Conservation (phyloP, 1,140 invertebrate species). For the Drosophila elegans region DNA sequence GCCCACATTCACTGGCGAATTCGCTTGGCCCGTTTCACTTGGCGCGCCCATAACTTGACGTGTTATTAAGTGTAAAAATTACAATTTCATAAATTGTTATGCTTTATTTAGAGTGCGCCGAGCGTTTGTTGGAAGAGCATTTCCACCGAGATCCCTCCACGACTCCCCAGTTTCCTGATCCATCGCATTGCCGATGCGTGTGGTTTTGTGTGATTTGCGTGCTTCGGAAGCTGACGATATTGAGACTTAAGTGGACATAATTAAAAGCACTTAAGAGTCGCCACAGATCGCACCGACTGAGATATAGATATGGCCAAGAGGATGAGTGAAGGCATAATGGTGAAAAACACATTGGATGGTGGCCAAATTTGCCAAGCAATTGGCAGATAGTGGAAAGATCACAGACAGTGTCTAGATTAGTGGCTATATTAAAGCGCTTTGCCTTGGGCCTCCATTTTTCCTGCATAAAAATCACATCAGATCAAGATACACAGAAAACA, state of each 20-base stretch:
- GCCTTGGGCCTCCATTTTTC: no score
- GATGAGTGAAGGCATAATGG: slow-evolving; percentile 14
- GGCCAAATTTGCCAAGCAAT: slow-evolving; percentile 58
- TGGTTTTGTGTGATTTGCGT: slow-evolving; percentile 64
- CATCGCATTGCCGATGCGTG: slow-evolving; percentile 26
- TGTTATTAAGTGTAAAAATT: slow-evolving; percentile 82
- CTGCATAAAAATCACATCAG: neutral
- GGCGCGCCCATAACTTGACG: slow-evolving; percentile 68
- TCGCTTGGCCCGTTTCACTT: slow-evolving; percentile 50
- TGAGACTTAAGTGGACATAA: slow-evolving; percentile 80
- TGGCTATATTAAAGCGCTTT: slow-evolving; percentile 14
- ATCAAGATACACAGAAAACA: neutral
- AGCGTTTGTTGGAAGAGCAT: slow-evolving; percentile 15
- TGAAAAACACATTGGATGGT: slow-evolving; percentile 46
- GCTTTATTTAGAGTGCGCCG: slow-evolving; percentile 74
- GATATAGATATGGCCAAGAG: slow-evolving; percentile 11
- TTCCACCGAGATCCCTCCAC: slow-evolving; percentile 13
- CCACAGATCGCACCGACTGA: slow-evolving; percentile 32
- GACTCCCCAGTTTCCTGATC: slow-evolving; percentile 33
- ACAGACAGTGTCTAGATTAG: slow-evolving; percentile 30
- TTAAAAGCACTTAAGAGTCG: slow-evolving; percentile 78
- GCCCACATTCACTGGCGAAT: slow-evolving; percentile 2
- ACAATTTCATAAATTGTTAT: slow-evolving; percentile 82
- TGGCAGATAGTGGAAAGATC: slow-evolving; percentile 52
- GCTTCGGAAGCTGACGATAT: slow-evolving; percentile 74